Base-by-base conservation (phyloP, 2,888 invertebrate species). In the Elysia crispata region DNA sequence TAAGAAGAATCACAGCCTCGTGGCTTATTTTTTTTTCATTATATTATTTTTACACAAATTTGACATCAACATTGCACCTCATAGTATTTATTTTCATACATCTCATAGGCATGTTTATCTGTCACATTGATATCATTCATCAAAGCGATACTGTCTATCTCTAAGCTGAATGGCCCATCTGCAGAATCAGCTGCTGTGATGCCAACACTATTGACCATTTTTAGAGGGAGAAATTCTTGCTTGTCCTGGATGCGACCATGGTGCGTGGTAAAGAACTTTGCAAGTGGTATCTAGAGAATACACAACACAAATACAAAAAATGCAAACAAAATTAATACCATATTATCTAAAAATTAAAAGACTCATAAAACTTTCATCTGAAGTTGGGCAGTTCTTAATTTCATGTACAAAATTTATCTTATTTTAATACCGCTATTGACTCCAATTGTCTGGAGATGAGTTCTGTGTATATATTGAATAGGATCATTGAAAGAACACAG, bases 71-170 rank as follows among this genome's bases (percentile, higher is more conserved):
- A 23, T 18, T 78, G 78, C 57, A n/a, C 74, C 23, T 57, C 30
- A 23, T 30, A 75, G 31, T 79, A 62, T 49, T 30, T 66, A n/a
- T 70, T 33, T 23, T 79, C 20, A 70, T 98, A 98, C 95, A 95
- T 95, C 94, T 99, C 99, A 92, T 99, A 99, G 0, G 98, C 98
- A 93, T 95, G 96, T 84, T 95, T 95, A 93, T 98, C 98, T 0
- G 92, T 93, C 87, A 97, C 95, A 79, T 94, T 94, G 0, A 95
- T 95, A 93, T 99, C 97, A 90, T 93, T 94, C 90, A 96, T 95
- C 62, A 97, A 90, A 20, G 97, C 99, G 82, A 99, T 94, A 91
- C 96, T 98, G 93, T 98, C 98, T 78, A 97, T 95, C 94, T 97
- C 99, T 85, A 99, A 94, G 86, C 94, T 94, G 92, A 98, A 99